A percentile compares a stretch with the other conserved stretches of the same genome.
phyloP scores from a whole-genome alignment of 2,113 vertebrate species.

The Glaucidium brasilianum region DNA sequence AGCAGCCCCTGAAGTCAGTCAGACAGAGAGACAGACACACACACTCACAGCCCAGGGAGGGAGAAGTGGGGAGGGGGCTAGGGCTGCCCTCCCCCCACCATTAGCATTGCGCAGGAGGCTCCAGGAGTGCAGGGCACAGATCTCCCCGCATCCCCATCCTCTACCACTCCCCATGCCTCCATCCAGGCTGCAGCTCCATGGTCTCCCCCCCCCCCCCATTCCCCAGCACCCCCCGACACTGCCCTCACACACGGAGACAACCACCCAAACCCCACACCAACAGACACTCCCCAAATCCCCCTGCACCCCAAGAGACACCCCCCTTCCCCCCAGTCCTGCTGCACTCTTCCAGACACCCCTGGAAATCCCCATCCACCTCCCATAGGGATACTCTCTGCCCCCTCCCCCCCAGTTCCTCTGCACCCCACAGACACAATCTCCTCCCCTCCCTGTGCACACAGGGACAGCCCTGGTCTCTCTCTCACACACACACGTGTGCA shows the following conservation, averaged over 20 bases:
- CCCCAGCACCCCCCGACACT: no score
- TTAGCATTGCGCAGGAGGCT: background rate
- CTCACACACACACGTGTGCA: no score
- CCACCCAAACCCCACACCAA: accelerated
- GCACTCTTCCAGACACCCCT: background rate
- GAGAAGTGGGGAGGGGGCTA: background rate
- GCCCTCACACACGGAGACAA: no score
- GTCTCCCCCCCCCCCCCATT: no score
- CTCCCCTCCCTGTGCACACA: accelerated
- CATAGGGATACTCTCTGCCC: no score
- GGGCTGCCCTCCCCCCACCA: accelerated
- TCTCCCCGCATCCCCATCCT: background rate
- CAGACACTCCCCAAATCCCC: background rate
- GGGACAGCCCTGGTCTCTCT: background rate
- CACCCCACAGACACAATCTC: background rate
- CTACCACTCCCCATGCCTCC: background rate
- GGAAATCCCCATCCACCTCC: background rate
- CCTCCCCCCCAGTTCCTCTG: background rate
- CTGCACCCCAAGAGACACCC: background rate
- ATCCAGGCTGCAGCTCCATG: background rate
- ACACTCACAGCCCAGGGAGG: accelerated
- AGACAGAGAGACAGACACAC: background rate
- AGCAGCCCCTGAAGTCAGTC: background rate
- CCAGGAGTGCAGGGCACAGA: no score
- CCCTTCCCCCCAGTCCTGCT: no score